A percentile compares a stretch with the other conserved stretches of the same genome.
These are phyloP conservation scores for Microctonus brassicae DNA, from an alignment of 2,888 invertebrate genomes.

Conservation along the genomic window DNA sequence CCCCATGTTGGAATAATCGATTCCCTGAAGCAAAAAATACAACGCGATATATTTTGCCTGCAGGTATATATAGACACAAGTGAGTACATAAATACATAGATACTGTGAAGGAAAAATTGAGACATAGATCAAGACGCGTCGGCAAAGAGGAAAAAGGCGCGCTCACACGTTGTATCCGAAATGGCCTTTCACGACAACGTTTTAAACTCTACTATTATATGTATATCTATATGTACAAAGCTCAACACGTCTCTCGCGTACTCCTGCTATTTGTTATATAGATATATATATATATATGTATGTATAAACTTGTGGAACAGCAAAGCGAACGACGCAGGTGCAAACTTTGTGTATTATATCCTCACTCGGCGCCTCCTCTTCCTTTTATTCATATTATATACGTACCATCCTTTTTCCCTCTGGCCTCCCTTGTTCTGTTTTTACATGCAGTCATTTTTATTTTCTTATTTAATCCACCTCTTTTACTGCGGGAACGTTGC, in stretches of 20 bases:
- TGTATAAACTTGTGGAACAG: constrained; percentile 4
- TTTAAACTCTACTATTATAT: constrained; percentile 30
- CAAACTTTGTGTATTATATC: constrained; percentile 4
- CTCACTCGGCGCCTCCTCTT: constrained; percentile 9
- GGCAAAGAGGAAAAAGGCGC: constrained; percentile 28
- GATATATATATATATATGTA: neutral
- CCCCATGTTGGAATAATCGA: constrained; percentile 46
- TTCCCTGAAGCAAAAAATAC: constrained; percentile 42
- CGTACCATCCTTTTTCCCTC: neutral
- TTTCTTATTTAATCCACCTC: neutral
- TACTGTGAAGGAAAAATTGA: constrained; percentile 38
- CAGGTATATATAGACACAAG: constrained; percentile 33
- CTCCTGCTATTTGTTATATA: neutral
- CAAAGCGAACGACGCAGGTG: constrained; percentile 22
- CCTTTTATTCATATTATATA: neutral
- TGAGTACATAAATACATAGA: neutral
- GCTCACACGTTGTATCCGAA: constrained; percentile 40
- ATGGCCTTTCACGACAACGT: constrained; percentile 35
- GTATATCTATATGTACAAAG: too few species aligned
- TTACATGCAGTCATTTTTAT: neutral
- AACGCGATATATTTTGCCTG: constrained; percentile 22
- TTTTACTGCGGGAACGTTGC: constrained; percentile 9
- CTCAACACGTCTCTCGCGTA: constrained; percentile 2
- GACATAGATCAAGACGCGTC: constrained; percentile 48
- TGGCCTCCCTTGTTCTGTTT: neutral